phyloP scores from a whole-genome alignment of 2,797 vertebrate species.

The Oryzias dopingdopingensis region DNA sequence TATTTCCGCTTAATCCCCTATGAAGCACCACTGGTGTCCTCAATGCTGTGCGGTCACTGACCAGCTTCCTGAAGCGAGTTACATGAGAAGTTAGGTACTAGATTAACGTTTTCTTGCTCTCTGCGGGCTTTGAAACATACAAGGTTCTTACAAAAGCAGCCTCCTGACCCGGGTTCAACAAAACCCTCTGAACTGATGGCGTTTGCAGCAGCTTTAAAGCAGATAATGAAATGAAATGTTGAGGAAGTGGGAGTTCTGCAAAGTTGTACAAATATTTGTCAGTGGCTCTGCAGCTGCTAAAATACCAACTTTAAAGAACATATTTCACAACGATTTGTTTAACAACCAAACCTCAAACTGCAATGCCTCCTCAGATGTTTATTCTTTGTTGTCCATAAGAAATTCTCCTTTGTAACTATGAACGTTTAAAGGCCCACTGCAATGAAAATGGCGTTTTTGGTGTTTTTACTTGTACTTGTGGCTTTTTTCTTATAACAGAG shows the following conservation, averaged over 20 bases:
- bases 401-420: no score
- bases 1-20: conserved; percentile 25
- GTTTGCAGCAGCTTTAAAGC: conserved; percentile 3
- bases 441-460: no score
- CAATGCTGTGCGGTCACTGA: conserved; percentile 7
- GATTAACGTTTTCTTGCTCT: background rate
- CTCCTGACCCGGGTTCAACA: background rate
- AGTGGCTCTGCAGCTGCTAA: conserved; percentile 5
- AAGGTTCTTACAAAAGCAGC: background rate
- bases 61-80: conserved; percentile 19
- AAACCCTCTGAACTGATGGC: background rate
- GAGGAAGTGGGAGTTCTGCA: conserved; percentile 18
- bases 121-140: background rate
- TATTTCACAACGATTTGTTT: background rate
- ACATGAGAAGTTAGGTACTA: background rate
- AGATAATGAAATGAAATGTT: background rate
- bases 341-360: background rate
- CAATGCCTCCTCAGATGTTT: no score
- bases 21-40: conserved; percentile 27
- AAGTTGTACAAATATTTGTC: conserved; percentile 28
- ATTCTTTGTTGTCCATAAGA: no score
- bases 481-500: no score
- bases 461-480: no score
- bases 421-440: no score
- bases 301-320: background rate